Conservation (phyloP, 2,888 invertebrate genomes). For the Timandra comae region DNA sequence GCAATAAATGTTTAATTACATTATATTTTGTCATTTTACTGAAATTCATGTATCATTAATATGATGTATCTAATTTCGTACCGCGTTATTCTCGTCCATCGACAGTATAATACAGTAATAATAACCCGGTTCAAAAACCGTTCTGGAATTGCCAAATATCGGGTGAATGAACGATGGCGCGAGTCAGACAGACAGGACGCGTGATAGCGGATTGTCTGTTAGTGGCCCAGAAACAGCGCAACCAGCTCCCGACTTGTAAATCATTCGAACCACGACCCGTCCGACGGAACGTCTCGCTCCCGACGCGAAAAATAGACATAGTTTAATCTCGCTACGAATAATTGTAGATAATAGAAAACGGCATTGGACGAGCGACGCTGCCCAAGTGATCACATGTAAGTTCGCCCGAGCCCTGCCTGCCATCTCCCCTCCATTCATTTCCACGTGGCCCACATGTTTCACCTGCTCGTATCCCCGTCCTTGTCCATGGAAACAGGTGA, state of each 20-base stretch:
- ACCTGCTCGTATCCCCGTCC: conserved; percentile 28
- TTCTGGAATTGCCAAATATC: conserved; percentile 11
- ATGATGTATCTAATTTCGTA: too few species aligned
- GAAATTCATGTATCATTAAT: too few species aligned
- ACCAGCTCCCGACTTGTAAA: conserved; percentile 51
- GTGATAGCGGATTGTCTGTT: conserved; percentile 46
- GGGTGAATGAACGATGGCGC: conserved; percentile 53
- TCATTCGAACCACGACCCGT: conserved; percentile 55
- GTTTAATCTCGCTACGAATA: conserved; percentile 63
- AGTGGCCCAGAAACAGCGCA: conserved; percentile 66
- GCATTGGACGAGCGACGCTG: conserved; percentile 51
- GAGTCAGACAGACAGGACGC: conserved; percentile 27
- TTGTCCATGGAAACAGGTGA: conserved; percentile 44
- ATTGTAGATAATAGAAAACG: conserved; percentile 59
- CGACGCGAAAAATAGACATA: conserved; percentile 70
- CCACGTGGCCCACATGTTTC: conserved; percentile 33
- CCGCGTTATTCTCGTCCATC: too few species aligned
- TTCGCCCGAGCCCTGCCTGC: conserved; percentile 47
- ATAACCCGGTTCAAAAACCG: too few species aligned
- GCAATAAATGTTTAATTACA: too few species aligned
- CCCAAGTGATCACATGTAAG: conserved; percentile 49
- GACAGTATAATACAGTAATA: too few species aligned
- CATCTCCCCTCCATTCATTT: conserved; percentile 29
- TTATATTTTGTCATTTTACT: too few species aligned
- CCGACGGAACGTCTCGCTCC: conserved; percentile 44